Evolutionary conservation across 2,888 invertebrate genomes (phyloP).

Genomic region (Noctua janthe): DNA sequence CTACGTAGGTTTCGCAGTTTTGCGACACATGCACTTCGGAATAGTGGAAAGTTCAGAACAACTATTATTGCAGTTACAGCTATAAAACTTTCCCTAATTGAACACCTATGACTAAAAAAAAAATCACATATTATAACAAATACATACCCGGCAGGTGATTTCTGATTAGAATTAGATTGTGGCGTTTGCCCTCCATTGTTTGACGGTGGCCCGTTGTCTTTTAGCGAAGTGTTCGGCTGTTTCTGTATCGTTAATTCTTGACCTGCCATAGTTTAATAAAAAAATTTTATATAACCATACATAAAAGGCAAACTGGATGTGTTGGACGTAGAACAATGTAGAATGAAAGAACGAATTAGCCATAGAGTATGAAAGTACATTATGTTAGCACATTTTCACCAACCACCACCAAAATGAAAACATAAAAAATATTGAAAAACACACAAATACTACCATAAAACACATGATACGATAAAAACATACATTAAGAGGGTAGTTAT

Average conservation of each 20-base stretch:
- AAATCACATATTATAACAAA: neutral
- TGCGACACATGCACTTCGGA: neutral
- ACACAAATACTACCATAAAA: conserved; percentile 61
- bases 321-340: conserved; percentile 66
- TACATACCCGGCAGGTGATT: conserved; percentile 93
- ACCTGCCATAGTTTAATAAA: conserved; percentile 81
- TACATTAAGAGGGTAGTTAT: conserved; percentile 30
- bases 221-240: conserved; percentile 97
- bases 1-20: neutral
- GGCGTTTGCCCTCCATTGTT: conserved; percentile 88
- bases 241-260: conserved; percentile 99
- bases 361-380: conserved; percentile 88
- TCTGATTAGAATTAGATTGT: conserved; percentile 90
- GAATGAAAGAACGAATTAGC: conserved; percentile 87
- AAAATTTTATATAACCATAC: conserved; percentile 38
- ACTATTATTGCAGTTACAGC: neutral
- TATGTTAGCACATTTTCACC: conserved; percentile 91
- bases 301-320: conserved; percentile 38
- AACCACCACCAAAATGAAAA: conserved; percentile 86
- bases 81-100: neutral
- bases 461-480: conserved; percentile 58
- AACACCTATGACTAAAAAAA: conserved; percentile 1
- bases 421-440: conserved; percentile 69
- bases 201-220: conserved; percentile 92
- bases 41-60: neutral